A percentile compares a stretch with the other conserved stretches of the same genome.
Evolutionary conservation across 2,888 invertebrate species (phyloP).

Genomic region (Oasisia sp.): DNA sequence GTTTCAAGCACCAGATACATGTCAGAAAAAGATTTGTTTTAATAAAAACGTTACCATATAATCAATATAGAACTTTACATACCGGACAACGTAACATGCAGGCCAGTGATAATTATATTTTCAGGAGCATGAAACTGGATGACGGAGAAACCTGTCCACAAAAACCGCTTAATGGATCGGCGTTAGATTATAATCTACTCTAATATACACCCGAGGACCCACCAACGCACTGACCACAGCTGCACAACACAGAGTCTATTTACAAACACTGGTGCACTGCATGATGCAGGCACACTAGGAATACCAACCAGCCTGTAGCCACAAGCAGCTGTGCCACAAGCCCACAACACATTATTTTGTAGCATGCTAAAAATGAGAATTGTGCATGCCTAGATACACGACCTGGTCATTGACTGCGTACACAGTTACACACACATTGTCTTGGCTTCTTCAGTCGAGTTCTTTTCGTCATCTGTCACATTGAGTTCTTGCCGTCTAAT

Average conservation of each 20-base stretch:
- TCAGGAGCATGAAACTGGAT: no score
- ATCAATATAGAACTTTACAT: no score
- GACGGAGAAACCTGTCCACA: no score
- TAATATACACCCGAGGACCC: no score
- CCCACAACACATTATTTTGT: neutral
- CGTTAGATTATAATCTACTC: no score
- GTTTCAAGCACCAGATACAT: no score
- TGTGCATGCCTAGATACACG: neutral
- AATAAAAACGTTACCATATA: no score
- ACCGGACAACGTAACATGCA: no score
- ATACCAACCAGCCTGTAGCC: neutral
- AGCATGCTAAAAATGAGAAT: neutral
- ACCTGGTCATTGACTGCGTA: neutral
- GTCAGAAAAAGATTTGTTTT: no score
- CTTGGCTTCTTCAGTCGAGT: neutral
- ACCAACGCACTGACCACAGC: neutral
- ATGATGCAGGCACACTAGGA: neutral
- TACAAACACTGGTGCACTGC: neutral
- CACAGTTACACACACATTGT: neutral
- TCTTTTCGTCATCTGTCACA: neutral
- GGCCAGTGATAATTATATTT: no score
- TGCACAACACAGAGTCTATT: slow-evolving; percentile 12
- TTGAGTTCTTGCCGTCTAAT: neutral
- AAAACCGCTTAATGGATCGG: no score
- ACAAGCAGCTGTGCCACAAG: neutral